Evolutionary conservation across 2,888 invertebrate species (phyloP), one percentile per base, ranked within the genome.

Genomic region (Troides oblongomaculatus): DNA sequence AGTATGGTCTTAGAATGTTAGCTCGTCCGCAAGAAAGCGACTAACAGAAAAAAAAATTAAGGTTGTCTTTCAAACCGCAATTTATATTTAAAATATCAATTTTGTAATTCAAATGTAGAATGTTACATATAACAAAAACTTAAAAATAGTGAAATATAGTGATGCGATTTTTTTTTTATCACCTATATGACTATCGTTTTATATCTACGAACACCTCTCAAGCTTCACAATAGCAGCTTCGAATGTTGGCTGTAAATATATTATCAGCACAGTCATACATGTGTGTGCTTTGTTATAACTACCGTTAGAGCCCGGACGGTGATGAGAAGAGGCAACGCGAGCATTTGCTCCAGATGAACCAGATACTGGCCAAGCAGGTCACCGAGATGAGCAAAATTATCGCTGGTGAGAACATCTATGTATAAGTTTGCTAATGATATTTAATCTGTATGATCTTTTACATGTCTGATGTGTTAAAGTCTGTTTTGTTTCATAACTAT

Each of bases 361-460:
- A 98, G 91, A 96, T 97, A 79, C 93, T 98, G 78, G 98, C 98
- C 72, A 96, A 97, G 86, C 97, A 97, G 93, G 98, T 98, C 79
- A 98, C 97, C 94, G 97, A 97, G 91, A 97, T 97, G 94, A 98
- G 97, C 93, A 97, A 97, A 94, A 96, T 97, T 85, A 97, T 98
- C 79, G 98, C 98, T 90, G 98, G 98, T 98, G 94, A 93, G 94
- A 91, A 74, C 23, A 72, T 68, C 77, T 77, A 75, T 72, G 66
- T 74, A 63, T 69, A 75, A 74, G 74, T 73, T 74, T 66, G 74
- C 74, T 73, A 71, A 62, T 72, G 70, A 71, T 59, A 66, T 53
- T 53, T 56, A 63, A n/a, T 66, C 3, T 61, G 59, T 64, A 25
- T 50, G 25, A 30, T n/a, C 18, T 63, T 25, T 25, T 18, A 46